Base-by-base conservation (phyloP, 2,797 vertebrate genomes). In the Xenentodon cancila region DNA sequence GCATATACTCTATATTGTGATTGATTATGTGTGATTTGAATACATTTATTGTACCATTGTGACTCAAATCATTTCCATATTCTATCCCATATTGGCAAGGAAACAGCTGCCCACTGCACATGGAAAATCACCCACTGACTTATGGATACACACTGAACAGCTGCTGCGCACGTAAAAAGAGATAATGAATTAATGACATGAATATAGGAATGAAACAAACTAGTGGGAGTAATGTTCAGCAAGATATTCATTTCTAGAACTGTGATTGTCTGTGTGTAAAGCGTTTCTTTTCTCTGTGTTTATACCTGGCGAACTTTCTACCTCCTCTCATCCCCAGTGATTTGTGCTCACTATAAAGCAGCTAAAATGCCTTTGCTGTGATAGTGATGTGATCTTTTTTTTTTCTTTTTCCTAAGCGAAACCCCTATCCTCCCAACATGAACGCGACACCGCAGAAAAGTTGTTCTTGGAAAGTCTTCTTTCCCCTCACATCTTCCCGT, bases 141-240 rank as follows among this genome's bases (percentile, higher is more conserved):
- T 86, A 88, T 92, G 79, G 75, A 90, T 86, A 67, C 30, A 59
- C 42, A 50, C 22, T 37, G 54, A 75, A 82, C 78, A 84, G 77
- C 73, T 75, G 63, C 50, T 37, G 66, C 21, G 58, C 62, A 58
- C 20, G 53, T 58, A 67, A 57, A 50, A 58, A 68, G 40, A 77
- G 46, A 63, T 45, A 59, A 75, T 78, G 44, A 59, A 83, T 84
- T 71, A 70, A 76, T 72, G 74, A 73, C 64, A 68, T 45, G 64
- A 66, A 75, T 68, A 56, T 53, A 54, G 47, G 66, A 64, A 47
- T 54, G 69, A 61, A 62, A 19, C 6, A 37, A 71, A 68, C 63
- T 43, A 68, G 69, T 43, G 68, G 74, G 20, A 18, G 19, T 44
- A 30, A 68, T 19, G 63, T 72, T 65, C 43, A 3, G 40, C 4